These are phyloP conservation scores for Troides helena DNA, from an alignment of 2,888 invertebrate genomes.

Conservation along the genomic window DNA sequence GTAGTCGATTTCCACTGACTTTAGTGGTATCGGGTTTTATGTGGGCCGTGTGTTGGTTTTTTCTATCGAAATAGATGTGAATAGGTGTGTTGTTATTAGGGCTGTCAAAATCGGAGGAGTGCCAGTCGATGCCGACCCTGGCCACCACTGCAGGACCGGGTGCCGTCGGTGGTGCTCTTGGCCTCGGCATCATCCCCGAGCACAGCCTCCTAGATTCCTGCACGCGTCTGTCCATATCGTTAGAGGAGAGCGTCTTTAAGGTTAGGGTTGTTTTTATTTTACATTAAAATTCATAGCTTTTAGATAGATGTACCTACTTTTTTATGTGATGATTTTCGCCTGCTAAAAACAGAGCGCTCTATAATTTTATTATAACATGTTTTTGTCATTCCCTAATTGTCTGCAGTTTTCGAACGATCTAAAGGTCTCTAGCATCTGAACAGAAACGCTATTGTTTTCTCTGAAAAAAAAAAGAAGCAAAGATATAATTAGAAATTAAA, in stretches of 20 bases:
- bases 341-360: too few species aligned
- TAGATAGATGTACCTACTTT: too few species aligned
- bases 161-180: slow-evolving; percentile 74
- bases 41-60: neutral
- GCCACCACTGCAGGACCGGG: slow-evolving; percentile 83
- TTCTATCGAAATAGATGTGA: neutral
- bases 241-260: slow-evolving; percentile 85
- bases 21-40: neutral
- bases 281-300: too few species aligned
- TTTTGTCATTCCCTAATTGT: too few species aligned
- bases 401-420: too few species aligned
- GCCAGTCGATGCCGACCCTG: slow-evolving; percentile 92
- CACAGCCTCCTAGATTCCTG: slow-evolving; percentile 92
- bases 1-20: neutral
- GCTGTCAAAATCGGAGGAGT: slow-evolving; percentile 89
- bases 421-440: too few species aligned
- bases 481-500: too few species aligned
- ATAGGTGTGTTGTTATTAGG: slow-evolving; percentile 26
- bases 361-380: too few species aligned
- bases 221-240: slow-evolving; percentile 91
- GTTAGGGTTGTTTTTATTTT: slow-evolving; percentile 37
- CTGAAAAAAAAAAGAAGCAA: too few species aligned
- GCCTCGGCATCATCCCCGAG: slow-evolving; percentile 90
- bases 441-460: too few species aligned
- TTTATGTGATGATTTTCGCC: too few species aligned